These are phyloP conservation scores for Lacerta bilineata DNA, from an alignment of 2,797 vertebrate species.

Conservation along the genomic window DNA sequence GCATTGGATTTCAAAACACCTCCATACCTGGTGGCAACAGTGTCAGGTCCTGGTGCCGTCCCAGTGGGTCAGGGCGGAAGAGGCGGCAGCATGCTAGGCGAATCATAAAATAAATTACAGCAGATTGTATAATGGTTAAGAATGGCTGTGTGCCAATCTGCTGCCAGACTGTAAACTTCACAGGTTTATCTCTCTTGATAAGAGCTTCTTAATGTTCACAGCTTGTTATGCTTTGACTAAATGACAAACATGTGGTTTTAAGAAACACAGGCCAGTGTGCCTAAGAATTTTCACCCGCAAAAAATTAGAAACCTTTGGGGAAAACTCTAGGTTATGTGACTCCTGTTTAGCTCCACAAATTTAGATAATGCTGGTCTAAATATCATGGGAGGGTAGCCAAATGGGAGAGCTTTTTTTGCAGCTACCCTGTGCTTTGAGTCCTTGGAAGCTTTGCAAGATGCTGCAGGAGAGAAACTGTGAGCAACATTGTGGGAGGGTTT, in stretches of 20 bases:
- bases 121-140: conserved; percentile 6
- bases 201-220: neutral
- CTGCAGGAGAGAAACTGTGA: too few relatives aligned
- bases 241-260: neutral
- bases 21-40: neutral
- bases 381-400: too few relatives aligned
- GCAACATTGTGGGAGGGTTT: too few relatives aligned
- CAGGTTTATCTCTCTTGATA: neutral
- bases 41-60: neutral
- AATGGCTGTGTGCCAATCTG: neutral
- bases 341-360: neutral
- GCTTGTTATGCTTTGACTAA: neutral
- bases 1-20: neutral
- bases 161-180: neutral
- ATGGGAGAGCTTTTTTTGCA: too few relatives aligned
- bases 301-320: neutral
- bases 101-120: neutral
- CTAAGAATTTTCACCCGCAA: neutral
- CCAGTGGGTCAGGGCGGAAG: too few relatives aligned
- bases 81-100: too few relatives aligned
- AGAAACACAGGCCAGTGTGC: neutral
- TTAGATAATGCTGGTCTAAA: neutral
- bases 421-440: too few relatives aligned
- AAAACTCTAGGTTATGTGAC: neutral
- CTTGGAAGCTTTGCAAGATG: too few relatives aligned